A percentile compares a stretch with the other conserved stretches of the same genome.
Conservation (phyloP, 2,888 invertebrate genomes). For the Embidobia sp. region DNA sequence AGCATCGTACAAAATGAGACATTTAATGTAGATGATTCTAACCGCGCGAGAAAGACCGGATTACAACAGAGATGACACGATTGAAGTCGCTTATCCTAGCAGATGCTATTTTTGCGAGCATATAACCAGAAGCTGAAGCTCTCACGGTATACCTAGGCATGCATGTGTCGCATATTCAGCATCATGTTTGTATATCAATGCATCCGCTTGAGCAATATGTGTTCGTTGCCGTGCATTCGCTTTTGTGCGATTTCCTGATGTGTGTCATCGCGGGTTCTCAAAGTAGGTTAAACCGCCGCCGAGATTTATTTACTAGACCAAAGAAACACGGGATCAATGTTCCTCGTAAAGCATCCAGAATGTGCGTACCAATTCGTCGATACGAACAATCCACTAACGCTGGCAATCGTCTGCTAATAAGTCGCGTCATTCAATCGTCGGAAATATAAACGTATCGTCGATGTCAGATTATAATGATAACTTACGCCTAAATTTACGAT, state of each 20-base stretch:
- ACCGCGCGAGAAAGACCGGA: neutral
- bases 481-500: no score
- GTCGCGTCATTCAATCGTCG: neutral
- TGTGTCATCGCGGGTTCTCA: slow-evolving; percentile 70
- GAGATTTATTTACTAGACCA: slow-evolving; percentile 58
- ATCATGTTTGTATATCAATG: slow-evolving; percentile 52
- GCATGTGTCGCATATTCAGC: slow-evolving; percentile 42
- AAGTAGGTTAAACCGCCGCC: slow-evolving; percentile 67
- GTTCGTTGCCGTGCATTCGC: slow-evolving; percentile 64
- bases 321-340: slow-evolving; percentile 57
- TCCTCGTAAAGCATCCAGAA: slow-evolving; percentile 28
- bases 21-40: slow-evolving; percentile 17
- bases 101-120: slow-evolving; percentile 53
- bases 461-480: slow-evolving; percentile 1
- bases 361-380: slow-evolving; percentile 10
- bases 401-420: neutral
- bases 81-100: slow-evolving; percentile 38
- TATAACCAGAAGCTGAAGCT: slow-evolving; percentile 40
- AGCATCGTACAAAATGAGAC: neutral
- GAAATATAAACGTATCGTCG: slow-evolving; percentile 7
- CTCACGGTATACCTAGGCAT: slow-evolving; percentile 16
- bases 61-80: slow-evolving; percentile 19
- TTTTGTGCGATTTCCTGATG: slow-evolving; percentile 70
- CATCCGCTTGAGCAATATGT: slow-evolving; percentile 49
- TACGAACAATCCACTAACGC: neutral